Base-by-base conservation (phyloP, 2,888 invertebrate genomes). In the Pristionchus maxplancki region DNA sequence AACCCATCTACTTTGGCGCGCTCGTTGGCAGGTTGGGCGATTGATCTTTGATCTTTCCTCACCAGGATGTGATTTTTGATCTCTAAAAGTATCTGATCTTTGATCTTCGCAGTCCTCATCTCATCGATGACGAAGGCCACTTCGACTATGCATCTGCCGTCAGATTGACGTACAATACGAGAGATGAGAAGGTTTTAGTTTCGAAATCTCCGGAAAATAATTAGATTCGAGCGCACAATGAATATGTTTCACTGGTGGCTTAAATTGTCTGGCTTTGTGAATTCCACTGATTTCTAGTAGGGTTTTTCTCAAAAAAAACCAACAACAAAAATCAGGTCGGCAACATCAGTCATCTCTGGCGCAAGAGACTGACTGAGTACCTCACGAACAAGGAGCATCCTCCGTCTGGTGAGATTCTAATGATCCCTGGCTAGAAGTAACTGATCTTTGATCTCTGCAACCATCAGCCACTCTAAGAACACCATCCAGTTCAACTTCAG, bases 1-100 rank as follows among this genome's bases (percentile, higher is more conserved):
- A 94, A 71, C 94, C 94, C 15, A 93, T 94, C 82, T 94, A 94
- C 88, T 94, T 94, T 67, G 94, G 94, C 17, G 93, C 93, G 0
- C 87, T 93, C 6, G 93, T 94, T 50, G 94, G 93, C 37, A 91
- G 90, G 86, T 85, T 6, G 9, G 48, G 17, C 6, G 71, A 11
- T 37, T 71, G 71, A 31, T 11, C 31, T 37, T 82, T 82, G 53
- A 34, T 82, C 53, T 17, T 53, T n/a, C n/a, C n/a, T n/a, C n/a
- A n/a, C n/a, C n/a, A n/a, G n/a, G n/a, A n/a, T n/a, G n/a, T 37
- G 40, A 62, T 28, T 28, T 37, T 53, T n/a, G 31, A 24, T 40
- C 9, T 50, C 37, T 24, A 4, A 34, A 40, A 34, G 8, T 78
- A 0, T 50, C 50, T 81, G 28, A 81, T 81, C 17, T 50, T 53